Conservation (phyloP, 2,797 vertebrate species). For the Sebastes nivosus region DNA sequence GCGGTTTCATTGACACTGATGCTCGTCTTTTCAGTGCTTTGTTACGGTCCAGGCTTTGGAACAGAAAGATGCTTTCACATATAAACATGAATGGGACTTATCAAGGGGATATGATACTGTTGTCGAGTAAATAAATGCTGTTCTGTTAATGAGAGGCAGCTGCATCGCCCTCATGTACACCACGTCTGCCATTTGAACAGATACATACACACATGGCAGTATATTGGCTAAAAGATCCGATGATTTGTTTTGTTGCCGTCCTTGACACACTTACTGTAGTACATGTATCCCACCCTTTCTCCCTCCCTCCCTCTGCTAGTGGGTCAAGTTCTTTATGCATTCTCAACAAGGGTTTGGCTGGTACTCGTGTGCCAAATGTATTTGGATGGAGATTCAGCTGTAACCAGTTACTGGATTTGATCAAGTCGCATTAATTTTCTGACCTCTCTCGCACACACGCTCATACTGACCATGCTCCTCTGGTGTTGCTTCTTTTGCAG, state of each 20-base stretch:
- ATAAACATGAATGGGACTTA: constrained; percentile 54
- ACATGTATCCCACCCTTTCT: constrained; percentile 41
- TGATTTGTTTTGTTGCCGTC: constrained; percentile 35
- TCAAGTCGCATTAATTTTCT: constrained; percentile 13
- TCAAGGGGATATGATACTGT: constrained; percentile 49
- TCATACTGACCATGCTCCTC: constrained; percentile 87
- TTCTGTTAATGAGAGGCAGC: constrained; percentile 58
- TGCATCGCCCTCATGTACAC: constrained; percentile 10
- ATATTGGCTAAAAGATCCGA: constrained; percentile 15
- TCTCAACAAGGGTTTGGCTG: constrained; percentile 76
- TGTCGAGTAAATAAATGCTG: constrained; percentile 48
- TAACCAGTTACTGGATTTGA: constrained; percentile 28
- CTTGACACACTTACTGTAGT: constrained; percentile 47
- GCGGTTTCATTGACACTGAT: constrained; percentile 45
- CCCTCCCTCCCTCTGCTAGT: constrained; percentile 33
- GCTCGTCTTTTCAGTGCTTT: constrained; percentile 35
- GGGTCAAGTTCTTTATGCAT: constrained; percentile 75
- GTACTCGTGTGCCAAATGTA: constrained; percentile 62
- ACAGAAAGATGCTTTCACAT: constrained; percentile 54
- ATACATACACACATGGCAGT: not conserved
- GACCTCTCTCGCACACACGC: not conserved
- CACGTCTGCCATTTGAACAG: constrained; percentile 14
- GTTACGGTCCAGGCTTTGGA: constrained; percentile 12
- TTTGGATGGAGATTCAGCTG: constrained; percentile 39
- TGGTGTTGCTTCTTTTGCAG: constrained; percentile 94